Evolutionary conservation across 2,888 invertebrate species (phyloP), one percentile per base, ranked within the genome.

Genomic region (Polydrusus cervinus): DNA sequence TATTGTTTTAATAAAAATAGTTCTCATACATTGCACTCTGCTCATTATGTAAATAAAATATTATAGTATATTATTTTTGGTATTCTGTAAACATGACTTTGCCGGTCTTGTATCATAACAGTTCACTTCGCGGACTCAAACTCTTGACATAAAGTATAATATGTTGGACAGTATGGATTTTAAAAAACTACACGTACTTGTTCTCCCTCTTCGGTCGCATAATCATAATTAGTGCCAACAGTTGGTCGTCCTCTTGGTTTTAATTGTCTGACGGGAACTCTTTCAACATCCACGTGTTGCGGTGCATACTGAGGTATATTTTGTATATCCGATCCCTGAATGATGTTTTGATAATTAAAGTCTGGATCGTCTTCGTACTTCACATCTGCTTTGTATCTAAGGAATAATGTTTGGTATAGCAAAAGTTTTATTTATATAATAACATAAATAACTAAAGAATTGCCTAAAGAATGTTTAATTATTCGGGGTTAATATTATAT

Each of bases 311-410:
- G 57, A 16, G 18, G 16, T 18, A 40, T 38, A 34, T 61, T 43
- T 57, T 40, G 45, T 14, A 57, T 30, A 7, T 43, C 69, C 9
- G 69, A 16, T 25, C 18, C 18, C 0, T 60, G 49, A 47, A 69
- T 55, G n/a, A 61, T 8, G 16, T 69, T 53, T 30, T 76, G 70
- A 3, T 71, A 62, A 13, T 47, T 40, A 60, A 51, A 64, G 51
- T 66, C 73, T 13, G 84, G 57, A 34, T 73, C 75, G 9, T 34
- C 25, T 62, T 83, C 90, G 79, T 92, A 92, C 87, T 90, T 88
- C 0, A 92, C 92, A 76, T 92, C 90, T 2, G 92, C 92, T 79
- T 91, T 90, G 55, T 75, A 78, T 13, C 78, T 78, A 51, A 13
- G 30, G 16, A 34, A 6, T 34, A 34, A 34, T 8, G 7, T 34